Base-by-base conservation (phyloP, 92 coral and sea anemone species). In the Bergia puertoricense region DNA sequence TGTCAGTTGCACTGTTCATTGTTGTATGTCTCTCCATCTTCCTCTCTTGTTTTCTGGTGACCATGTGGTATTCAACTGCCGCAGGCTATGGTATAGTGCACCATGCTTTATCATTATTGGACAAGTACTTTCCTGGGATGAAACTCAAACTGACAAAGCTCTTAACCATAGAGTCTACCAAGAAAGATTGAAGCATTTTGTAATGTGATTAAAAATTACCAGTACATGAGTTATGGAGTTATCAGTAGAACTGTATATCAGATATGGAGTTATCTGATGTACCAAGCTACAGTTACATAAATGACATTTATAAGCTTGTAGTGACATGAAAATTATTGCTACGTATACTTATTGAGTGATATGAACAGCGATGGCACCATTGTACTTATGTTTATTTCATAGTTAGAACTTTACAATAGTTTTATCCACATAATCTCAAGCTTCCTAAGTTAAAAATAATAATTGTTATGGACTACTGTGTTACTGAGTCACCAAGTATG, bases 31-130 rank as follows among this genome's bases (percentile, higher is more conserved):
- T 84, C 5, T 84, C 87, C 2, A 2, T 84, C 67, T 48, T 39
- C 67, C 20, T 84, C 30, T 84, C 87, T 44, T 48, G 69, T 40
- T 8, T 84, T 45, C 79, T 84, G 45, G 87, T 20, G 18, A 18
- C 48, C 66, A 84, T 72, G 39, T 84, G 79, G 87, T 68, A 67
- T 72, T 84, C 87, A 23, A 50, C 78, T 71, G 59, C 75, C 16
- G 79, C 41, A 8, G 78, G 87, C 11, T 84, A 45, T 69, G 45
- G 87, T 7, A 9, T 46, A 1, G 79, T 45, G 20, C 79, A 71
- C 10, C 57, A 37, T 11, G 67, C 79, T 16, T 36, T 36, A 6
- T 30, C 77, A 13, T 20, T 84, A 6, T 18, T 84, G 65, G 87
- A 84, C 42, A 38, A 46, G 20, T 84, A 84, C 44, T 37, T 84